Conservation (phyloP, 2,113 vertebrate species). For the Laticauda colubrina region DNA sequence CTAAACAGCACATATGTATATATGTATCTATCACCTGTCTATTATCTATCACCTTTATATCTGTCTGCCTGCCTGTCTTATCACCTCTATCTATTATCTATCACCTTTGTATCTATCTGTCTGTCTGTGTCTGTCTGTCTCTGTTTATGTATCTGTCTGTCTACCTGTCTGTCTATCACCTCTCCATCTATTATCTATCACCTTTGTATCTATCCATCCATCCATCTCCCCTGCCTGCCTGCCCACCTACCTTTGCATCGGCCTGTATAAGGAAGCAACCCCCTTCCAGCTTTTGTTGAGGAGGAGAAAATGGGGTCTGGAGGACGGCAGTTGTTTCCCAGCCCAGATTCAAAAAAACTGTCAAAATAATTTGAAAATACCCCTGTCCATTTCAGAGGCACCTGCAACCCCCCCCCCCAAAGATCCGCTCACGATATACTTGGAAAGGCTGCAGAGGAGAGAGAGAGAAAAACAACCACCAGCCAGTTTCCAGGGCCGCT, state of each 20-base stretch:
- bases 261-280: neutral
- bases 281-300: neutral
- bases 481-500: neutral
- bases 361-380: neutral
- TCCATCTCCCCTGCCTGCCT: neutral
- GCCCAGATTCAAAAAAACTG: neutral
- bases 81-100: too few species aligned
- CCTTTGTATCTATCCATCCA: too few species aligned
- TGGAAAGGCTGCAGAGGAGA: neutral
- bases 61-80: too few species aligned
- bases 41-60: too few species aligned
- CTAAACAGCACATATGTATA: too few species aligned
- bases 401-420: neutral
- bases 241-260: too few species aligned
- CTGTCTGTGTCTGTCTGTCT: too few species aligned
- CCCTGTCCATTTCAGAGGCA: neutral
- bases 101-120: too few species aligned
- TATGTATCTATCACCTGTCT: too few species aligned
- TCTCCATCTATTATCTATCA: too few species aligned
- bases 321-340: neutral
- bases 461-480: fast-evolving
- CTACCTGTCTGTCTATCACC: too few species aligned
- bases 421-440: neutral
- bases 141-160: too few species aligned
- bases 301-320: neutral